Evolutionary conservation across 2,797 vertebrate species (phyloP).

Genomic region (Poeciliopsis infans): DNA sequence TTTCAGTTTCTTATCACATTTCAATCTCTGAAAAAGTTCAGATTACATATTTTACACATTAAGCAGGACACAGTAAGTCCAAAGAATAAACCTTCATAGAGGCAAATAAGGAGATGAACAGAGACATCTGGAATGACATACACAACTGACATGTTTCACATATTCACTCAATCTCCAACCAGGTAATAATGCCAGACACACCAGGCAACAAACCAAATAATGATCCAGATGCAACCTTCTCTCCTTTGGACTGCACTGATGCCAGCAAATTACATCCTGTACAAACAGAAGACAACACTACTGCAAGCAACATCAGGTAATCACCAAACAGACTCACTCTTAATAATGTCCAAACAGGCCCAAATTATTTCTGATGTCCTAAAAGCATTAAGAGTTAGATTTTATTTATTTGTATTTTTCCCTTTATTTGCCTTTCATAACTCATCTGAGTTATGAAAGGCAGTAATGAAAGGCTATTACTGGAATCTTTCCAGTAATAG

Average conservation of each 20-base stretch:
- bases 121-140: too few relatives aligned
- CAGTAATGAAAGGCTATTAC: too few relatives aligned
- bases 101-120: too few relatives aligned
- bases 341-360: neutral
- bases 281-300: conserved; percentile 22
- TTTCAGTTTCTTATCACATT: conserved; percentile 28
- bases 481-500: conserved; percentile 25
- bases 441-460: conserved; percentile 40
- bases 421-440: neutral
- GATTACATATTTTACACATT: too few relatives aligned
- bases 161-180: conserved; percentile 25
- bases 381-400: neutral
- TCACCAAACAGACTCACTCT: neutral
- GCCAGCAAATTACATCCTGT: conserved; percentile 15
- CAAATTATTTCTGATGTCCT: neutral
- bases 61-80: too few relatives aligned
- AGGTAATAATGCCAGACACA: conserved; percentile 25
- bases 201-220: conserved; percentile 18
- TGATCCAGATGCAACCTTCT: conserved; percentile 15
- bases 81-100: too few relatives aligned
- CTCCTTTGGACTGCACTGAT: conserved; percentile 26
- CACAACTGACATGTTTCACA: too few relatives aligned
- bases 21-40: conserved; percentile 7
- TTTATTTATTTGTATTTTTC: neutral
- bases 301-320: conserved; percentile 58